A percentile compares a stretch with the other conserved stretches of the same genome.
Evolutionary conservation across 1,140 invertebrate genomes (phyloP).

Genomic region (Meloidogyne exigua): DNA sequence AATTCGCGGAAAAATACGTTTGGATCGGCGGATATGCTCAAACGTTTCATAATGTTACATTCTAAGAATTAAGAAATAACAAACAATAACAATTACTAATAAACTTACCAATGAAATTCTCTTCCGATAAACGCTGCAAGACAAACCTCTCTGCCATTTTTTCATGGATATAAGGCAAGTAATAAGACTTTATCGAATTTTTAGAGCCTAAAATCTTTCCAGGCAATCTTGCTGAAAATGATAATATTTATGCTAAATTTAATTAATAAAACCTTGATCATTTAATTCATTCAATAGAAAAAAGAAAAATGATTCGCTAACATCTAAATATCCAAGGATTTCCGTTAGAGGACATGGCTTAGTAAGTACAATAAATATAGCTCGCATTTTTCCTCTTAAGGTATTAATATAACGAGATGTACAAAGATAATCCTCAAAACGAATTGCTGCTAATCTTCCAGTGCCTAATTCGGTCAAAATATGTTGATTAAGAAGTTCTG

Average conservation of each 20-base stretch:
- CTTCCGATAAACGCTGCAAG: constrained; percentile 22
- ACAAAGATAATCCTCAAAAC: constrained; percentile 47
- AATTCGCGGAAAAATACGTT: constrained; percentile 40
- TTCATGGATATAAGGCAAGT: constrained; percentile 41
- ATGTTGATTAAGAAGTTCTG: constrained; percentile 46
- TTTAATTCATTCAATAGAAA: constrained; percentile 42
- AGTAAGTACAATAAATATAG: constrained; percentile 40
- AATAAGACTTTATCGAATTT: constrained; percentile 48
- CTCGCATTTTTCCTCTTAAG: constrained; percentile 35
- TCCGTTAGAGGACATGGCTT: constrained; percentile 31
- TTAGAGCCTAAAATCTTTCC: constrained; percentile 46
- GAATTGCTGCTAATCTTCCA: constrained; percentile 30
- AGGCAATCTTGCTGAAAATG: constrained; percentile 34
- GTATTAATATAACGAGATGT: constrained; percentile 35
- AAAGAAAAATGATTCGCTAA: constrained; percentile 43
- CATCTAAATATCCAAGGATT: constrained; percentile 28
- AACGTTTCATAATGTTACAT: constrained; percentile 31
- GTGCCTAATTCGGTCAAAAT: constrained; percentile 43
- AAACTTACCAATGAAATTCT: constrained; percentile 42
- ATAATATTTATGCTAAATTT: not conserved
- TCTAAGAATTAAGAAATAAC: constrained; percentile 23
- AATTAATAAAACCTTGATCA: constrained; percentile 25
- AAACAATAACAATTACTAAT: constrained; percentile 10
- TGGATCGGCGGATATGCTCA: constrained; percentile 32
- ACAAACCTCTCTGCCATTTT: constrained; percentile 36